Conservation (phyloP, 2,797 vertebrate species). For the Chelonia mydas region DNA sequence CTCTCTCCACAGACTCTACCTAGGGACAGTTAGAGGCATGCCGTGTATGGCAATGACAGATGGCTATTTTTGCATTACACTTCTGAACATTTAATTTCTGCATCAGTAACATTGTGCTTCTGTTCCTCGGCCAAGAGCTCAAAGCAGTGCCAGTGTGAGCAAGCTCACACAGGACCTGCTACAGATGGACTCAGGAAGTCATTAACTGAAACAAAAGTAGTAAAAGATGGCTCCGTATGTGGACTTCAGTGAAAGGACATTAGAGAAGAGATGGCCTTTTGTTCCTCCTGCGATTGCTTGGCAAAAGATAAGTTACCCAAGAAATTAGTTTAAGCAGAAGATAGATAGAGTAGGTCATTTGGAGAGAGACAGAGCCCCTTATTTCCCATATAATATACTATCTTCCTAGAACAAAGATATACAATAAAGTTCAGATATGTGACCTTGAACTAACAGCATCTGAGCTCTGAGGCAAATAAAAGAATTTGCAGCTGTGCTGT, state of each 20-base stretch:
- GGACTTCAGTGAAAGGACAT: not conserved
- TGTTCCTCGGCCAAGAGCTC: not conserved
- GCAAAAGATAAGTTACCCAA: not conserved
- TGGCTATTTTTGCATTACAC: not conserved
- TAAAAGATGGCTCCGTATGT: not conserved
- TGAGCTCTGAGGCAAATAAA: not conserved
- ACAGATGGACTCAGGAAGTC: constrained; percentile 24
- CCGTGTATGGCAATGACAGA: not conserved
- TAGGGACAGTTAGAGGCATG: not conserved
- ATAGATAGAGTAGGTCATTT: not conserved
- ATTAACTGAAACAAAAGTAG: not conserved
- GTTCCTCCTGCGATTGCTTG: fast-evolving
- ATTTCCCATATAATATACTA: not conserved
- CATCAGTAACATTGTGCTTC: not conserved
- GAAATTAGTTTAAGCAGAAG: not conserved
- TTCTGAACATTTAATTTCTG: not conserved
- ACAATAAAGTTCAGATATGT: not conserved
- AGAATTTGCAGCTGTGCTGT: not conserved
- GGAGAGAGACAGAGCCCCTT: not conserved
- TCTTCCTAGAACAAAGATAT: not conserved
- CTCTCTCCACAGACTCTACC: not conserved
- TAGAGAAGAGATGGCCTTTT: not conserved
- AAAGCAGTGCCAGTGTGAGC: not conserved
- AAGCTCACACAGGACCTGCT: not conserved
- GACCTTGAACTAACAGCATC: not conserved